Base-by-base conservation (phyloP, 2,888 invertebrate species). In the Sceliomorpha sp. region DNA sequence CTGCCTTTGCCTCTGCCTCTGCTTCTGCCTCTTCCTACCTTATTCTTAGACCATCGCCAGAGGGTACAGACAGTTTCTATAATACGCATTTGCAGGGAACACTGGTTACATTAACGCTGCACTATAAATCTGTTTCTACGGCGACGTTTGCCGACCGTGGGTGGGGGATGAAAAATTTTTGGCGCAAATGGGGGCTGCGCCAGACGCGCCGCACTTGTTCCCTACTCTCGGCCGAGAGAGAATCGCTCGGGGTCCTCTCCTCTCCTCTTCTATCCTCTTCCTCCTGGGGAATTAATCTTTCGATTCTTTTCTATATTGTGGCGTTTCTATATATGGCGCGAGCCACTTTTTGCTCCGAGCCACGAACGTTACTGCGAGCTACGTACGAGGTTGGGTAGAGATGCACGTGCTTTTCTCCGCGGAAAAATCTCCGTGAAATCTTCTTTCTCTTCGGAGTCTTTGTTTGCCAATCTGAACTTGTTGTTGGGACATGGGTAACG, bases 11-110 rank as follows among this genome's bases (percentile, higher is more conserved):
- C n/a, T n/a, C n/a, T n/a, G n/a, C n/a, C n/a, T n/a, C n/a, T n/a
- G n/a, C n/a, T n/a, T n/a, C n/a, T n/a, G n/a, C n/a, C n/a, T n/a
- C n/a, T n/a, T n/a, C n/a, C 59, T 59, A 31, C 55, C 56, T 37
- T 56, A 56, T 29, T 51, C 56, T 60, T 66, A 66, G 64, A 64
- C 60, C 60, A 66, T 56, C 42, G 64, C 70, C 64, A 37, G 60
- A 44, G 51, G 70, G 56, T 66, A 66, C 62, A 62, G 64, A 64
- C 70, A 47, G 60, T 60, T 70, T 60, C 64, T 66, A 66, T 64
- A 51, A 64, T 56, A 70, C 59, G 63, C 59, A 59, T 67, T 64
- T 67, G 67, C 48, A 24, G 27, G 50, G 44, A 13, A 39, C 26
- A 48, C 56, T 55, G 51, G 56, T 34, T 51, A 56, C 68, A 68